Evolutionary conservation across 2,888 invertebrate species (phyloP), one percentile per base, ranked within the genome.

Genomic region (Drosophila recens): DNA sequence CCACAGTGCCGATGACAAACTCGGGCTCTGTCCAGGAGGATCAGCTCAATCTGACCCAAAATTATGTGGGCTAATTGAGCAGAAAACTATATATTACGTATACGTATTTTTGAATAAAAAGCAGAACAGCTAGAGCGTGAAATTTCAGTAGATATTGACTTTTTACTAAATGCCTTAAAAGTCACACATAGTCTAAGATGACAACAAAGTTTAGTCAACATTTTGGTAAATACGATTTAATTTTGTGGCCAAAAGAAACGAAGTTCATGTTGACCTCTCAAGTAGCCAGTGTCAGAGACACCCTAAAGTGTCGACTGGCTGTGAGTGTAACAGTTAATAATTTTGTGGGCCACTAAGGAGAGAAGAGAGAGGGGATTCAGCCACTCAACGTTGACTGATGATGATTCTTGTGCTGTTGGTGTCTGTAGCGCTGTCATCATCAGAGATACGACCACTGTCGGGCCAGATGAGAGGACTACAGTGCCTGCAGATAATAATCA

Each of bases 31-130:
- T 72, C 6, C 76, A 76, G 53, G 93, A 93, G 34, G 93, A 92
- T 69, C 89, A 90, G 63, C 85, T 91, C 15, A 92, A 91, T 79
- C 77, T 92, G 61, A 90, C 92, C 33, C 87, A 90, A 57, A 92
- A 92, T 71, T 90, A 85, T 79, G 72, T 81, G 62, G 78, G 64
- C 9, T 91, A 80, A 30, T 13, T 27, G 38, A 30, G 4, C 23
- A 9, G 42, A 11, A 20, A 20, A 11, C 48, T 11, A n/a, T 27
- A n/a, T 17, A 48, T 54, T 17, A 13, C 11, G n/a, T 57, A 23
- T 43, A 30, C 38, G 4, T 48, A 45, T 17, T 33, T 48, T 3
- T 42, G 38, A 34, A 45, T n/a, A 27, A 51, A 52, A 9, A 23
- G 38, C 17, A 9, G 9, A 15, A 36, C 8, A 27, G 36, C 11